Base-by-base conservation (phyloP, 2,113 vertebrate genomes). In the Entelurus aequoreus region DNA sequence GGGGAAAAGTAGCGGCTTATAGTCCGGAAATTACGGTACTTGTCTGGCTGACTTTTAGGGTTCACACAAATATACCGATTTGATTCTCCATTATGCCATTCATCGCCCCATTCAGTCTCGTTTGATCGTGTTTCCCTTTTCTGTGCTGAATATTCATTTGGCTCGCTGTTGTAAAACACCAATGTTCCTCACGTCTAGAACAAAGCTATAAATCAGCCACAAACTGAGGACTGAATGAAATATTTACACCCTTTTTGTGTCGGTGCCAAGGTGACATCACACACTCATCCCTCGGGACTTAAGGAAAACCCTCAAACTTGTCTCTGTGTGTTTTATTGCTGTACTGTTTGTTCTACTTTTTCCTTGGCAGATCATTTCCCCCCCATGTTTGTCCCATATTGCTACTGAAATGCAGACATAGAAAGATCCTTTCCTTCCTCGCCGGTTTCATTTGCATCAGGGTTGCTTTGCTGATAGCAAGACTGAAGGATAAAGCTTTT, bases 321-420 rank as follows among this genome's bases (percentile, higher is more conserved):
- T 44, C 42, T 48, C 8, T 19, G 49, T 68, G 61, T 58, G 60
- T 68, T 75, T 79, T 74, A 68, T 59, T 65, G 72, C 67, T 56
- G 69, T 61, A 66, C 72, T 77, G 68, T 71, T 78, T 78, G 68
- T 79, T 82, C 65, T 66, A 54, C 42, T 67, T 77, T 81, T 61
- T 60, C 62, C 59, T 73, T 21, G 12, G 9, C 54, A 56, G 37
- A 42, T 42, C 51, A 61, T 70, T 47, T 8, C 28, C 40, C 60
- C 66, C 60, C 66, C 60, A 21, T 1, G 5, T 6, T 44, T 8
- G 38, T 14, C 36, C 62, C 0, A 2, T 68, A 57, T 55, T 28
- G 68, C 65, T 77, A 50, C 65, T 64, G 48, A 55, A 55, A 40
- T 55, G 15, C 36, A 55, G 54, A 6, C 54, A 38, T 16, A 46